These are phyloP conservation scores for Podarcis siculus DNA, from an alignment of 2,797 vertebrate genomes.

Conservation along the genomic window DNA sequence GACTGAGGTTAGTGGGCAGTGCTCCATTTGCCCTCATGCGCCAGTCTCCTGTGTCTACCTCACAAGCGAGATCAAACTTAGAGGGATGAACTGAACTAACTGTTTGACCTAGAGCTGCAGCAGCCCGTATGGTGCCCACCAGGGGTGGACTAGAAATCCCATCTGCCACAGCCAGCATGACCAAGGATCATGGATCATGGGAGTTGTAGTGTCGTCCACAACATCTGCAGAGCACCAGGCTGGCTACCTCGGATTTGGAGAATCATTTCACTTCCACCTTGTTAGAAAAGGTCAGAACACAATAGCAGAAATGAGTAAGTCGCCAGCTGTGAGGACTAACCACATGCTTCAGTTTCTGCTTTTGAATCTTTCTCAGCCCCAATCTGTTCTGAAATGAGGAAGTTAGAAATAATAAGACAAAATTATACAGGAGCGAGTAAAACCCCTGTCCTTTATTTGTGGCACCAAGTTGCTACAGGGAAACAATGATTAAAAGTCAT, in stretches of 20 bases:
- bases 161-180: background rate
- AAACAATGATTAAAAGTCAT: background rate
- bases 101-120: background rate
- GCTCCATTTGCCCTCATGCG: too few relatives aligned
- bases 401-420: background rate
- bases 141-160: background rate
- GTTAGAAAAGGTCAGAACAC: background rate
- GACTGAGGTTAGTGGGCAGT: too few relatives aligned
- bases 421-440: background rate
- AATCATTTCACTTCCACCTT: background rate
- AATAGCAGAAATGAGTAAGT: background rate
- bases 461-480: background rate
- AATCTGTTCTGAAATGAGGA: conserved; percentile 7
- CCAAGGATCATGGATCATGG: background rate
- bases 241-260: too few relatives aligned
- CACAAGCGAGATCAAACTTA: too few relatives aligned
- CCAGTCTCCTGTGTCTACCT: too few relatives aligned
- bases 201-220: background rate
- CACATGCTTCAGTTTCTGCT: background rate
- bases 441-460: background rate
- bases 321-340: background rate
- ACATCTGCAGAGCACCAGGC: background rate
- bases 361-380: background rate
- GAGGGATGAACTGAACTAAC: background rate
- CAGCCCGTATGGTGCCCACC: background rate